These are phyloP conservation scores for Cyanoliseus patagonus DNA, from an alignment of 2,113 vertebrate genomes.

Conservation along the genomic window DNA sequence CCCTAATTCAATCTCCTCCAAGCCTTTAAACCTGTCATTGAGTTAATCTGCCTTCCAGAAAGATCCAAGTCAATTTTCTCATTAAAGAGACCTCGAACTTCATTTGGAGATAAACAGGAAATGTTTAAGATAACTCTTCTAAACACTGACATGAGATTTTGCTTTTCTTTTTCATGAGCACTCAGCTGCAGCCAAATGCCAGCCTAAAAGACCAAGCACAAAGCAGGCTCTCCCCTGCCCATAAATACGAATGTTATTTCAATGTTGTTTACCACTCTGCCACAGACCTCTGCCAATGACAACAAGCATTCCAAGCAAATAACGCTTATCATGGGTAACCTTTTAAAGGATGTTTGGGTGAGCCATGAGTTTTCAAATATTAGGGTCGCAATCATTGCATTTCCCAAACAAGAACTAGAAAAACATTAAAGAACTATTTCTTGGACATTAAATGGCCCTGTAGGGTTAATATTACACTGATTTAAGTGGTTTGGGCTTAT, in stretches of 20 bases:
- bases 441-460: neutral
- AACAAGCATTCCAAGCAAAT: neutral
- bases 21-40: neutral
- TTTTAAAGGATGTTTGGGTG: neutral
- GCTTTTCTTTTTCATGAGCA: neutral
- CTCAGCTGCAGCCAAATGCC: neutral
- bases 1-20: neutral
- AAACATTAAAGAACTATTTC: neutral
- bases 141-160: neutral
- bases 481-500: neutral
- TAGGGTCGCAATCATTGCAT: neutral
- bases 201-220: neutral
- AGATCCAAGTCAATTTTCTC: neutral
- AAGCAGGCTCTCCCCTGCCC: neutral
- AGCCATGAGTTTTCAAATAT: neutral
- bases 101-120: conserved; percentile 53
- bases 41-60: neutral
- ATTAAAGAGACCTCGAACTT: neutral
- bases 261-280: neutral
- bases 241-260: neutral
- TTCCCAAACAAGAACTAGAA: neutral
- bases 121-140: neutral
- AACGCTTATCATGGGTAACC: neutral
- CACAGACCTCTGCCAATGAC: neutral
- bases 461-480: neutral